A percentile compares a stretch with the other conserved stretches of the same genome.
These are phyloP conservation scores for Branchipolynoe longqiensis DNA, from an alignment of 2,888 invertebrate genomes.

Conservation along the genomic window DNA sequence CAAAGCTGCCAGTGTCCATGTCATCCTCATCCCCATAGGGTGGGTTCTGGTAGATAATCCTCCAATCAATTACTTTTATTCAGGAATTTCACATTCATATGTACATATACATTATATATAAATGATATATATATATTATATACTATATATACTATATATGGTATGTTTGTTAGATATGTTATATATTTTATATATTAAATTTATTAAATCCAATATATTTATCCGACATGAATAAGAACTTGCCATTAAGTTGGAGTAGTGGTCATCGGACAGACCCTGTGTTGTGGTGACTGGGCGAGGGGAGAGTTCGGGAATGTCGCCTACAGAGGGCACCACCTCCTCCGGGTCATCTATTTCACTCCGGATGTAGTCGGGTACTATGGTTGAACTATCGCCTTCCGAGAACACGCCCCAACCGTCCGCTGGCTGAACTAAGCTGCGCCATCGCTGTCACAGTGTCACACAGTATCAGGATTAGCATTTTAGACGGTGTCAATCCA, in stretches of 20 bases:
- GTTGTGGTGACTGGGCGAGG: slow-evolving; percentile 12
- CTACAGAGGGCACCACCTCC: slow-evolving; percentile 38
- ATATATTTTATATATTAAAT: too few relatives aligned
- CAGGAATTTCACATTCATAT: not conserved
- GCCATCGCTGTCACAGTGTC: slow-evolving; percentile 50
- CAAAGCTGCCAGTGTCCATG: slow-evolving; percentile 63
- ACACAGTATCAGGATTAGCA: too few relatives aligned
- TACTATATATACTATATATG: not conserved
- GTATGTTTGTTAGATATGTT: too few relatives aligned
- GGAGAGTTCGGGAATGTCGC: slow-evolving; percentile 27
- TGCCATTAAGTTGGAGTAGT: too few relatives aligned
- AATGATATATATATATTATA: not conserved
- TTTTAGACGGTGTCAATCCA: too few relatives aligned
- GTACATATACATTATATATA: too few relatives aligned
- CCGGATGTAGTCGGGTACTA: slow-evolving; percentile 56
- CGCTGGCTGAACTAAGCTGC: slow-evolving; percentile 26
- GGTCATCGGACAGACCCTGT: too few relatives aligned
- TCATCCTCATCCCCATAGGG: slow-evolving; percentile 44
- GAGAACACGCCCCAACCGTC: slow-evolving; percentile 59
- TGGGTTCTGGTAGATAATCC: not conserved
- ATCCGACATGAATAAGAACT: too few relatives aligned
- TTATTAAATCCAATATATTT: too few relatives aligned
- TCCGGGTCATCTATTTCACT: slow-evolving; percentile 39
- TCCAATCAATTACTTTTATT: not conserved
- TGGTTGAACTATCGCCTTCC: not conserved